These are phyloP conservation scores for Rhabdornis inornatus DNA, from an alignment of 2,113 vertebrate genomes.

Conservation along the genomic window DNA sequence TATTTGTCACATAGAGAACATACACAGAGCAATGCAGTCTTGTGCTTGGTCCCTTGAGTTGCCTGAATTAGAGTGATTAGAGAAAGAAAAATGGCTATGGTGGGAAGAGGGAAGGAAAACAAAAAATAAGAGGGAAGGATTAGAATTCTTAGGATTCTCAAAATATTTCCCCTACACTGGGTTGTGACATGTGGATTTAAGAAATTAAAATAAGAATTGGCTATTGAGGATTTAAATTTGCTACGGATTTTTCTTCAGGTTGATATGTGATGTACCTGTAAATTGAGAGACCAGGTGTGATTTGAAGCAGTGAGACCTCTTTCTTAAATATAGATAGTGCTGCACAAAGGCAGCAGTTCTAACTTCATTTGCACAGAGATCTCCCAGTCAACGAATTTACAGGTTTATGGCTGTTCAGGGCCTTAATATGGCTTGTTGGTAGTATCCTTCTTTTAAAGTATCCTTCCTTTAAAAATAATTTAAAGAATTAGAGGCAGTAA, in stretches of 20 bases:
- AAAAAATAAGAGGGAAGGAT: background rate
- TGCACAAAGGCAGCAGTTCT: background rate
- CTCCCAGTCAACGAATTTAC: background rate
- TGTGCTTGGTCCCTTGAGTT: background rate
- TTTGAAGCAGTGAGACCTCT: background rate
- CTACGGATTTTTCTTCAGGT: background rate
- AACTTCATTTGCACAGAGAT: background rate
- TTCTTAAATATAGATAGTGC: background rate
- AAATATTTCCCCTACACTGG: background rate
- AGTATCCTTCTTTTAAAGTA: background rate
- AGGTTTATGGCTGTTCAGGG: background rate
- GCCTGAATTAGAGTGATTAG: background rate
- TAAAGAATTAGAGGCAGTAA: background rate
- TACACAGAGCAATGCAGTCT: background rate
- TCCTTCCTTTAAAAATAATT: background rate
- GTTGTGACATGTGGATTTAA: accelerated
- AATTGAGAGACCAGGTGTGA: background rate
- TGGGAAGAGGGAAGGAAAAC: background rate
- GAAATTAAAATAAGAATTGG: background rate
- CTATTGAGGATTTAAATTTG: background rate
- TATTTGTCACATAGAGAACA: background rate
- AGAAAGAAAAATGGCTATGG: background rate
- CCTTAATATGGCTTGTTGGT: background rate
- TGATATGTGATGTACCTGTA: background rate
- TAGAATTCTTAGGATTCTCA: background rate